Base-by-base conservation (phyloP, 2,888 invertebrate genomes). In the Leucophenga maculata region DNA sequence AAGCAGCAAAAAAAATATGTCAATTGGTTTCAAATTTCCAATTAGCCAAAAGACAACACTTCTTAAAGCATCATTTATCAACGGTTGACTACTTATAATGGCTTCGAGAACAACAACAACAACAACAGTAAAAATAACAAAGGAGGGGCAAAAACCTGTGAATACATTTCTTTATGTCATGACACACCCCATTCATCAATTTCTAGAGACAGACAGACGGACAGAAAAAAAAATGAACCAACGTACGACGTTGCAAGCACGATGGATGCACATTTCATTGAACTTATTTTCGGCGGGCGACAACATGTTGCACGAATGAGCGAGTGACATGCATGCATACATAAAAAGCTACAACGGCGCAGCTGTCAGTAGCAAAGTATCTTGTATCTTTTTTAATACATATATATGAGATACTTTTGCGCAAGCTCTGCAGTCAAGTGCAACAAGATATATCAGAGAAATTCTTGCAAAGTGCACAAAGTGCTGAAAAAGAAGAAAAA, bases 231-330 rank as follows among this genome's bases (percentile, higher is more conserved):
- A 6, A 48, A 48, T 1, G 16, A 48, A 48, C 16, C 2, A 54
- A 16, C 54, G 22, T 6, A 55, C 6, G n/a, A 18, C 20, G 52
- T 1, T 6, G 52, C 18, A 6, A 16, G 20, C 3, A 8, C 52
- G 52, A 16, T 16, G 14, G 75, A 66, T 72, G 71, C 69, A 69
- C 72, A 75, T 75, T 75, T 82, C 71, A 77, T 75, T 84, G 82
- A 83, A 85, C 78, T 79, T 72, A 74, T 79, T 75, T 72, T 50
- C 69, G 70, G 76, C 59, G 74, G 74, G 77, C 84, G 75, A 83
- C 85, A 84, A 85, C 83, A 78, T 83, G 82, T 85, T 84, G 82
- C 85, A 83, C 77, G 85, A 84, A 82, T 11, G 11, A 39, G 39
- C 39, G 39, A 8, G 11, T 32, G 32, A 32, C 32, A 32, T 8